Conservation (phyloP, 2,113 vertebrate genomes). For the Crotalus horridus region DNA sequence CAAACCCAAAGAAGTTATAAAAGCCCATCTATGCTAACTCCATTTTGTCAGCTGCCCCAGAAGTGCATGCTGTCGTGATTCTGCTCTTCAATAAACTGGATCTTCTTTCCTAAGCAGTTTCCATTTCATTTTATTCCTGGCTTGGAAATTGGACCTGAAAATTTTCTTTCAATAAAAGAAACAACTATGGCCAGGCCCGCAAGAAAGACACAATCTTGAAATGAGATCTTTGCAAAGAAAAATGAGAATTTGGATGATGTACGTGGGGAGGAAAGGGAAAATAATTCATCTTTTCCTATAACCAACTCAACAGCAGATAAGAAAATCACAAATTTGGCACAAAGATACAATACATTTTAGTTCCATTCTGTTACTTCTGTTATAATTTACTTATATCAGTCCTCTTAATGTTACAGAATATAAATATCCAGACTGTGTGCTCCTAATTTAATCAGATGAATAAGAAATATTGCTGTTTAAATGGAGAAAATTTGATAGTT, state of each 20-base stretch:
- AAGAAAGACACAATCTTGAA: background rate
- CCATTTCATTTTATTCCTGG: no score
- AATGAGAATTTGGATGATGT: background rate
- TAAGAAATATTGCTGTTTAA: background rate
- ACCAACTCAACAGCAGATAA: background rate
- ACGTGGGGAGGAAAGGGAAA: background rate
- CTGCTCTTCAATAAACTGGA: no score
- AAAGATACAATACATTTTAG: background rate
- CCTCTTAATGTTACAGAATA: conserved; percentile 14
- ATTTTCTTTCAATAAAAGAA: background rate
- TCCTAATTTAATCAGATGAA: conserved; percentile 31
- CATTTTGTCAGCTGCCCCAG: no score
- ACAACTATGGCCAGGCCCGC: background rate
- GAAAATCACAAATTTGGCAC: background rate
- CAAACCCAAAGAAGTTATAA: no score
- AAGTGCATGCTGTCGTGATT: no score
- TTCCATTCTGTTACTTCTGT: background rate
- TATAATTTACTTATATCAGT: background rate
- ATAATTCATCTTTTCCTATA: background rate
- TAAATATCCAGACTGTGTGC: background rate
- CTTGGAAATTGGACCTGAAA: no score
- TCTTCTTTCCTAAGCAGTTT: no score
- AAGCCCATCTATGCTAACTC: no score
- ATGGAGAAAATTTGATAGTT: background rate
- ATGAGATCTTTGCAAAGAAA: background rate